Percentiles rank a stretch among this genome's conserved stretches.
Evolutionary conservation across 2,797 vertebrate genomes (phyloP).

Genomic region (Gymnodraco acuticeps): DNA sequence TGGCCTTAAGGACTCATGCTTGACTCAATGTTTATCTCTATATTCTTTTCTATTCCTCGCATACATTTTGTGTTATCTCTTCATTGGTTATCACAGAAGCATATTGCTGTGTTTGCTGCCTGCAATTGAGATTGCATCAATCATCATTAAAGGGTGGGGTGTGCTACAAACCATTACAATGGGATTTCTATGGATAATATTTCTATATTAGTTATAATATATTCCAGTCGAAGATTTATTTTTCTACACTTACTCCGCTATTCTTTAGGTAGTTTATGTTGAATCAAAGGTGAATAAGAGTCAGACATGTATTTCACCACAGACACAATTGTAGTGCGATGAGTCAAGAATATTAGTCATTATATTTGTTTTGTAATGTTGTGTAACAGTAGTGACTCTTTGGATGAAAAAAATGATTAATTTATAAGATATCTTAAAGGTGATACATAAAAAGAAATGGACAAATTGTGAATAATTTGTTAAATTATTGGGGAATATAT

Average conservation of each 20-base stretch:
- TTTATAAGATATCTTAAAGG: neutral
- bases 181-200: neutral
- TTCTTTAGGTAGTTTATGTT: neutral
- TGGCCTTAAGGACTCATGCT: neutral
- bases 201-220: neutral
- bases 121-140: conserved; percentile 12
- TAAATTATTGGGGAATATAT: neutral
- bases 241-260: neutral
- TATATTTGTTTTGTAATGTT: conserved; percentile 10
- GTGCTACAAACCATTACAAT: neutral
- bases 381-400: neutral
- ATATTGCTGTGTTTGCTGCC: conserved; percentile 5
- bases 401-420: neutral
- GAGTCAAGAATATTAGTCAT: conserved; percentile 1
- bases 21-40: neutral
- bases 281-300: neutral
- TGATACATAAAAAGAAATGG: neutral
- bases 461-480: neutral
- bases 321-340: conserved; percentile 15
- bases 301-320: conserved; percentile 13
- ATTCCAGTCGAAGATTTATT: neutral
- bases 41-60: neutral
- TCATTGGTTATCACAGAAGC: neutral
- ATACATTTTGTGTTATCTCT: neutral
- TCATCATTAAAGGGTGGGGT: conserved; percentile 12